Evolutionary conservation across 2,113 vertebrate genomes (phyloP).

Genomic region (Todiramphus chloris): DNA sequence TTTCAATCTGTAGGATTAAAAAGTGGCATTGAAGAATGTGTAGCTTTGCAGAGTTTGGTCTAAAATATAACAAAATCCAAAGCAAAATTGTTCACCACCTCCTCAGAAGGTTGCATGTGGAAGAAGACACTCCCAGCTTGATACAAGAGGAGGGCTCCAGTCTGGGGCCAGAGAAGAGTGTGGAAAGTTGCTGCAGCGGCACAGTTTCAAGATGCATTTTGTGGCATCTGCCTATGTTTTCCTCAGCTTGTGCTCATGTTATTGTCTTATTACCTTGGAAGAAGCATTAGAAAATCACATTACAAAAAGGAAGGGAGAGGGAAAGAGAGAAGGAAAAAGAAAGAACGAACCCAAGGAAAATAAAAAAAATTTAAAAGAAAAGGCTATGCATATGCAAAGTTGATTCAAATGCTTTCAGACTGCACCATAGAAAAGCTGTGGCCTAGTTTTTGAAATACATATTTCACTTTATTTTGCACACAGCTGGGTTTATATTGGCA

Average conservation of each 20-base stretch:
- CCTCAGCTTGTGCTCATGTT: background rate
- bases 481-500: conserved; percentile 82
- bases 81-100: background rate
- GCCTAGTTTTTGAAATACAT: conserved; percentile 72
- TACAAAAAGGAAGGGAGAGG: background rate
- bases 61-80: background rate
- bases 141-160: background rate
- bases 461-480: conserved; percentile 78
- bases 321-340: background rate
- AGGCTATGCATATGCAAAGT: conserved; percentile 67
- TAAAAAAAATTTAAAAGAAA: conserved; percentile 58
- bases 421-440: conserved; percentile 69
- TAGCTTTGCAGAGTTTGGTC: background rate
- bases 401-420: conserved; percentile 70
- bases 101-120: background rate
- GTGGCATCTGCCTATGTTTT: background rate
- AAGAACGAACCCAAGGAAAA: background rate
- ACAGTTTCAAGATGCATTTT: background rate
- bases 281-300: background rate
- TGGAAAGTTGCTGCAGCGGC: background rate
- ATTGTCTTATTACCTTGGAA: conserved; percentile 51
- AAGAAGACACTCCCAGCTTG: background rate
- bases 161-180: background rate
- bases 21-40: background rate
- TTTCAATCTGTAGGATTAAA: background rate